Evolutionary conservation across 2,888 invertebrate species (phyloP), one percentile per base, ranked within the genome.

Genomic region (Nomada lathburiana): DNA sequence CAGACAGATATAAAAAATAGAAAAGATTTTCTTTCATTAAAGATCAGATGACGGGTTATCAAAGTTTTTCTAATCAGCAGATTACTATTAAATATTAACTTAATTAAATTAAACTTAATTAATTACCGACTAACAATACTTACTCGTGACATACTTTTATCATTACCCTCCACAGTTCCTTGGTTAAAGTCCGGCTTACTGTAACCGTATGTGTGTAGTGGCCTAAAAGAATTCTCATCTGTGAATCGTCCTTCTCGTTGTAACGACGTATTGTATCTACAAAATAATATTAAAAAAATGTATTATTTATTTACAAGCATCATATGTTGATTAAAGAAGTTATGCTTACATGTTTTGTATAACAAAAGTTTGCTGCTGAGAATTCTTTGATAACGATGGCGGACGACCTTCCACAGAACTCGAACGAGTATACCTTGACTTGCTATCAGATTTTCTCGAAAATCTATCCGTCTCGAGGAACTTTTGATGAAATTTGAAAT

Each of bases 271-370:
- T 76, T 86, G 44, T 84, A 88, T 1, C 89, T 90, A 11, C 13
- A 62, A 67, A 55, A 52, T 68, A n/a, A 44, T 10, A 13, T 50
- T 47, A 36, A 9, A 55, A 50, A 7, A 57, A 26, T 23, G 0
- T 26, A 36, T 11, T 18, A 20, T 13, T 9, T 4, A 5, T 4
- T 18, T 36, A 36, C 36, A 36, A 36, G 9, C 36, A 9, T 7
- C 7, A 36, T 36, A 23, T 26, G 20, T 20, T 1, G 5, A 55
- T 55, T 26, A 64, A 50, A 47, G 13, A 55, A n/a, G 1, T 47
- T 23, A 42, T 36, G 62, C 81, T 80, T 50, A 90, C 89, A 83
- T 74, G 62, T 89, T 84, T 2, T 73, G 72, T 71, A 75, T 59
- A 20, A 85, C 29, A 9, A 84, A 84, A 18, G 80, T 80, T 42